Percentiles rank a stretch among this genome's conserved stretches.
Evolutionary conservation across 2,888 invertebrate genomes (phyloP).

Genomic region (Athalia circularis): DNA sequence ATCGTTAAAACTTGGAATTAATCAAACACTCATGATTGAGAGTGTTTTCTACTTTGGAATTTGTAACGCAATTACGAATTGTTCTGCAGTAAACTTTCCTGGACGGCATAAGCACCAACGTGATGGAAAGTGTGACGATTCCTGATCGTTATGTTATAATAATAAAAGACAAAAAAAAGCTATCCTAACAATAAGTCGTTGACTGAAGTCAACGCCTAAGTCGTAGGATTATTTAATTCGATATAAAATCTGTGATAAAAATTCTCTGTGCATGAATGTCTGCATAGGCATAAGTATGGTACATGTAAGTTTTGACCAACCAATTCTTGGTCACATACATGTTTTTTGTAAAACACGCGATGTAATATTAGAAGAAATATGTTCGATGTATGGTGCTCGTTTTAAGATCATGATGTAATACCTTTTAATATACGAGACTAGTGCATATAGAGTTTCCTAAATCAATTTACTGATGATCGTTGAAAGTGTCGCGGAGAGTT

Average conservation of each 20-base stretch:
- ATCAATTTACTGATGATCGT: constrained; percentile 39
- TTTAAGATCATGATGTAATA: background rate
- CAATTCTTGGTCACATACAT: too few relatives aligned
- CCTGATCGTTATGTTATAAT: background rate
- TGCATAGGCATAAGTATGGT: too few relatives aligned
- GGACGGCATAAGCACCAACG: background rate
- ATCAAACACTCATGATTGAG: constrained; percentile 23
- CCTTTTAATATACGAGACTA: constrained; percentile 17
- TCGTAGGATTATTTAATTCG: too few relatives aligned
- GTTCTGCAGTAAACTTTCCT: background rate
- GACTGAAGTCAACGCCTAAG: too few relatives aligned
- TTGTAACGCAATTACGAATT: background rate
- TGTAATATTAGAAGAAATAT: too few relatives aligned
- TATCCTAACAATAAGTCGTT: too few relatives aligned
- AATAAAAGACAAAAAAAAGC: too few relatives aligned
- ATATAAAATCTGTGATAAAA: too few relatives aligned
- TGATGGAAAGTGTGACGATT: background rate
- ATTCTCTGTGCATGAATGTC: too few relatives aligned
- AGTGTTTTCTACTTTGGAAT: background rate
- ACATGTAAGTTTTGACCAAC: too few relatives aligned
- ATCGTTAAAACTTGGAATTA: constrained; percentile 15
- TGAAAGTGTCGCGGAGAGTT: constrained; percentile 9
- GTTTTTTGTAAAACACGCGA: too few relatives aligned
- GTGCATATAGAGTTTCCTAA: background rate
- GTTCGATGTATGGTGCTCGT: background rate